Percentiles rank a stretch among this genome's conserved stretches.
These are phyloP conservation scores for Chionoecetes opilio DNA, from an alignment of 1,140 invertebrate genomes.

Conservation along the genomic window DNA sequence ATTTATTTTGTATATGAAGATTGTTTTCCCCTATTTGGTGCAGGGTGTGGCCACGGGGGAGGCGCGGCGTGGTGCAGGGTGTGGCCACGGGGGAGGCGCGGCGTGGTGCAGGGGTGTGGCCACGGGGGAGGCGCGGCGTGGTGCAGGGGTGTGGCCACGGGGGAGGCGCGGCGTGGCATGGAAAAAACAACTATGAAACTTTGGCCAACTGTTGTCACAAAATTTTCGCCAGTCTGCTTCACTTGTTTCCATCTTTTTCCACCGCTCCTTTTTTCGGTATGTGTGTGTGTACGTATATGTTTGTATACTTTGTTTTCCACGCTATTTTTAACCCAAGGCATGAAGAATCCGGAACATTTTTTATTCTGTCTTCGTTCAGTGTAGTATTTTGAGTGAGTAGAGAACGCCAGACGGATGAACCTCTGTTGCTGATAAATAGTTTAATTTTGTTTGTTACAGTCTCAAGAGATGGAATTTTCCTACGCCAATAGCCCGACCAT, in stretches of 20 bases:
- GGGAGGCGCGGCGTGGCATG: neutral
- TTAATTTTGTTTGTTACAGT: too few species aligned
- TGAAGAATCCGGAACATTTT: too few species aligned
- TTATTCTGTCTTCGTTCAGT: too few species aligned
- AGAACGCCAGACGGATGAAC: too few species aligned
- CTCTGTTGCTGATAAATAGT: too few species aligned
- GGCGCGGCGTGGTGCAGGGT: neutral
- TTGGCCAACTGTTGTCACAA: conserved; percentile 19
- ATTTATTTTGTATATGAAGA: neutral
- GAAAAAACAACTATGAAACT: conserved; percentile 36
- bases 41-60: neutral
- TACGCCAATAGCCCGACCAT: too few species aligned
- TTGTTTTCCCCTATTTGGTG: neutral
- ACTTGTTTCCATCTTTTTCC: conserved; percentile 1
- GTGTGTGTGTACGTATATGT: neutral
- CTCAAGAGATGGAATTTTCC: too few species aligned
- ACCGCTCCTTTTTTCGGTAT: neutral
- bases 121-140: neutral
- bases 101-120: neutral
- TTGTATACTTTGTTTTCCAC: neutral
- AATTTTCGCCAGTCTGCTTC: neutral
- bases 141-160: neutral
- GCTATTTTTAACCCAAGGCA: neutral
- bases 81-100: neutral
- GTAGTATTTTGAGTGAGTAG: too few species aligned